Evolutionary conservation across 2,797 vertebrate species (phyloP), one percentile per base, ranked within the genome.

Genomic region (Merluccius polli): DNA sequence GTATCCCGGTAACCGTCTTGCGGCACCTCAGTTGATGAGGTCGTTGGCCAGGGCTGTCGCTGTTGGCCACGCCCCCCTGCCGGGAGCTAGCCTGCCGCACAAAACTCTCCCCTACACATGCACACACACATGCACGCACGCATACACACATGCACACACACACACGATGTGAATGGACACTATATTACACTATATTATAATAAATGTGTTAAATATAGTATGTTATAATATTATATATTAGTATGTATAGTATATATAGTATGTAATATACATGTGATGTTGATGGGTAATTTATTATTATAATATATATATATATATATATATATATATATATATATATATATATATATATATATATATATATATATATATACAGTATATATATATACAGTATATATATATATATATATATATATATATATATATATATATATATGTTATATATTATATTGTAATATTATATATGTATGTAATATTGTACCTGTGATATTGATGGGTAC

Each of bases 81-180:
- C 95, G 94, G 86, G 97, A 94, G 93, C 94, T 97, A 89, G 98
- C 97, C 85, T 99, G 98, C 75, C 96, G 97, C 90, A 99, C 97
- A 85, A 99, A 99, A 92, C 94, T 96, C 93, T 97, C 95, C 83
- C 98, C 98, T 99, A 87, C 90, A 70, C 90, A 70, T 24, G 32
- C 36, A 59, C 36, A 72, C 65, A 74, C 65, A 65, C 38, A 70
- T 63, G 32, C 71, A 76, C 67, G 18, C 59, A 36, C 9, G 73
- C 65, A 74, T 41, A 74, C 52, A 24, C 67, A 36, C 36, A 74
- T 44, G 71, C 1, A 10, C 8, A 81, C 29, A 73, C 4, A 35
- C 8, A 52, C 16, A 9, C 65, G n/a, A 33, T 36, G 35, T 36
- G 7, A 10, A 36, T 36, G 35, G 35, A 10, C 1, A 36, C 35